These are phyloP conservation scores for Coracias cyanogaster DNA, from an alignment of 2,797 vertebrate species.

Conservation along the genomic window DNA sequence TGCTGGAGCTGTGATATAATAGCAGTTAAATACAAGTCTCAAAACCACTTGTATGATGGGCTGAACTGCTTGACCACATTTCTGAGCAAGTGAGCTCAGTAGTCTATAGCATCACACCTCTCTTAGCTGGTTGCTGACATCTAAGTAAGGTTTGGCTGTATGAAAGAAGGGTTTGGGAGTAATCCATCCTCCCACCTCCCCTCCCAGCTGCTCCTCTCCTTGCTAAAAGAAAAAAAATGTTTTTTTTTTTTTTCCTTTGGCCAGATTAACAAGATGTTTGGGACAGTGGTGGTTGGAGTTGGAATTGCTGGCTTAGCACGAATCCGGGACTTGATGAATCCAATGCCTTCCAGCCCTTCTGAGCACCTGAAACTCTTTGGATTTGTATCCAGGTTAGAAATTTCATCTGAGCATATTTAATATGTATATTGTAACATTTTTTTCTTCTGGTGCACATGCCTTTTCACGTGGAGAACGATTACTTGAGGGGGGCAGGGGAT, in stretches of 20 bases:
- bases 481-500: not conserved
- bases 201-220: not conserved
- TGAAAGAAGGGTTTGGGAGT: not conserved
- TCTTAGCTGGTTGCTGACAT: not conserved
- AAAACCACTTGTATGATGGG: not conserved
- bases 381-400: conserved; percentile 90
- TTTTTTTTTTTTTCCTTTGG: not conserved
- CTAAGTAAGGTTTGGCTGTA: not conserved
- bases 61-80: not conserved
- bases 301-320: conserved; percentile 89
- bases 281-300: conserved; percentile 90
- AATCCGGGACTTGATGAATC: conserved; percentile 86
- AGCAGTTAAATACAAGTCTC: not conserved
- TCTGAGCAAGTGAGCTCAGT: not conserved
- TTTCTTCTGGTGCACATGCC: not conserved
- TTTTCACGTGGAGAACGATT: not conserved
- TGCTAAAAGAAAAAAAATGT: not conserved
- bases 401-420: not conserved
- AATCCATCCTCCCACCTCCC: not conserved
- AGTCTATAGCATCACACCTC: not conserved
- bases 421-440: not conserved
- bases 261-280: conserved; percentile 84
- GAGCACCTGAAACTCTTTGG: conserved; percentile 85
- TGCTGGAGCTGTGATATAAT: not conserved
- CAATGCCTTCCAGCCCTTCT: conserved; percentile 80